phyloP scores from a whole-genome alignment of 2,888 invertebrate genomes.

The Drepana falcataria region DNA sequence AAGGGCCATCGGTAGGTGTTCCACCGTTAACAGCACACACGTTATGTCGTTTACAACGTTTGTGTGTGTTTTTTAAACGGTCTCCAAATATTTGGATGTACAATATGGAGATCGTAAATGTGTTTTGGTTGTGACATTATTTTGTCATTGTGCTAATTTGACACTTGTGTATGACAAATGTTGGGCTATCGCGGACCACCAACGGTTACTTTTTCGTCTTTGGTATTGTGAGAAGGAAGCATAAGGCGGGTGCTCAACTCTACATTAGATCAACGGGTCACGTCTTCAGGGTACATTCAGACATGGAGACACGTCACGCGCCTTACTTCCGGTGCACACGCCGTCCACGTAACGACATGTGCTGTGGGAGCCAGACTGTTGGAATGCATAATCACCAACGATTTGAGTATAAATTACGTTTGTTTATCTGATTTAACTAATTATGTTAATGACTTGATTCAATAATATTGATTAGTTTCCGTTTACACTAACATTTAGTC shows the following conservation, averaged over 20 bases:
- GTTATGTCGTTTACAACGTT: constrained; percentile 28
- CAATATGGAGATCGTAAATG: constrained; percentile 18
- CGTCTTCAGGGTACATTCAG: constrained; percentile 52
- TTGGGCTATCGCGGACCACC: constrained; percentile 8
- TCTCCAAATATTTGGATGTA: constrained; percentile 30
- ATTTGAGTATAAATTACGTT: constrained; percentile 21
- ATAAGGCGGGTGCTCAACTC: constrained; percentile 31
- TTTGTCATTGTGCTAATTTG: constrained; percentile 30
- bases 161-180: constrained; percentile 16
- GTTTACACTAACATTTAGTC: background rate
- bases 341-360: constrained; percentile 45
- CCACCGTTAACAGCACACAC: constrained; percentile 18
- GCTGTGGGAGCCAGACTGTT: constrained; percentile 25
- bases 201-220: constrained; percentile 25
- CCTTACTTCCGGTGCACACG: constrained; percentile 58
- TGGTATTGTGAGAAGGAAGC: constrained; percentile 24
- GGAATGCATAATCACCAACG: constrained; percentile 24
- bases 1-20: constrained; percentile 15
- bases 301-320: constrained; percentile 60
- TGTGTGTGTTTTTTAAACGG: constrained; percentile 24
- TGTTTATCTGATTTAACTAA: constrained; percentile 5
- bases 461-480: constrained; percentile 7
- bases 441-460: constrained; percentile 1
- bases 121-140: constrained; percentile 25
- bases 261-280: constrained; percentile 53